These are phyloP conservation scores for Elysia crispata DNA, from an alignment of 2,888 invertebrate genomes.

Conservation along the genomic window DNA sequence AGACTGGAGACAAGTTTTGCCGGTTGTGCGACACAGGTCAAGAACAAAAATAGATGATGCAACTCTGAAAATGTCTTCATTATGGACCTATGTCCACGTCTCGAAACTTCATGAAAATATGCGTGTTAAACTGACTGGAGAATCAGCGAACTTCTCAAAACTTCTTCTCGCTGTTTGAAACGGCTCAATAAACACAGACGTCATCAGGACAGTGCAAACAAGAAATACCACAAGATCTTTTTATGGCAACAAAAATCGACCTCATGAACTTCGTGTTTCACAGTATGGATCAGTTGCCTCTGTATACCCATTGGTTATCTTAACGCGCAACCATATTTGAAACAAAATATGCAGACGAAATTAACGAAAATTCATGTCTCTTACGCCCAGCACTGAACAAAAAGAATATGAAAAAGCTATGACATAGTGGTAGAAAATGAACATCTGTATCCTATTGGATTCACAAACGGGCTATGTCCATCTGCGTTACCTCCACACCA, in stretches of 20 bases:
- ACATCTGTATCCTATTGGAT: background rate
- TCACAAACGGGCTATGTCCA: background rate
- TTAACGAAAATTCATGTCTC: background rate
- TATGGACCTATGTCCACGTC: background rate
- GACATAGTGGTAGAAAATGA: background rate
- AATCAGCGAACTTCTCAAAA: background rate
- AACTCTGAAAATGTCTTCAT: background rate
- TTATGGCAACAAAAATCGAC: too few species aligned
- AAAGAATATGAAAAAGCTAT: too few species aligned
- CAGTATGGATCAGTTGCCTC: background rate
- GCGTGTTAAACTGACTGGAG: background rate
- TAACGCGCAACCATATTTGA: background rate
- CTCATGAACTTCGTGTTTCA: background rate
- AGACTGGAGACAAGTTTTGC: constrained; percentile 10
- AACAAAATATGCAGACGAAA: background rate
- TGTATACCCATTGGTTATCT: background rate
- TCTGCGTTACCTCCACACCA: background rate
- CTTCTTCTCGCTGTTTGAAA: background rate
- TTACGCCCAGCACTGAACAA: too few species aligned
- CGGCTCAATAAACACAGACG: background rate
- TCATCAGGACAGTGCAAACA: too few species aligned
- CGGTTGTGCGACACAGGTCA: background rate
- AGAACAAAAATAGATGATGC: background rate
- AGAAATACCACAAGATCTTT: too few species aligned
- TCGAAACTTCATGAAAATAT: background rate